These are phyloP conservation scores for Cryptotermes secundus DNA, from an alignment of 1,140 invertebrate genomes.

Conservation along the genomic window DNA sequence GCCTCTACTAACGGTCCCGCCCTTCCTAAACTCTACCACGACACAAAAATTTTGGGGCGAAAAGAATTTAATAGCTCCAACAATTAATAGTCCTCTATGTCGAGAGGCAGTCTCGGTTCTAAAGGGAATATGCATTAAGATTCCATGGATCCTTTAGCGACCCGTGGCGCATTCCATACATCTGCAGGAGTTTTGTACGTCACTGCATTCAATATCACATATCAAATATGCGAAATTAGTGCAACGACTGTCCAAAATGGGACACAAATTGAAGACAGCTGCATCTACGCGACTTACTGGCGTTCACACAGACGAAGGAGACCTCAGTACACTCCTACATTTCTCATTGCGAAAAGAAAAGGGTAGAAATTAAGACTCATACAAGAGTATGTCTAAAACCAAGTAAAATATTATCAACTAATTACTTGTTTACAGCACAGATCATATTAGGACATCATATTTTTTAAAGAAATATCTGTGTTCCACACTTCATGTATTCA, in stretches of 20 bases:
- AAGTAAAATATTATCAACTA: no score
- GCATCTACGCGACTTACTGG: no score
- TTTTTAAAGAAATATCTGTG: no score
- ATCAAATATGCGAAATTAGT: background rate
- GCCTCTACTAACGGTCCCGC: background rate
- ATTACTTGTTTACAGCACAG: no score
- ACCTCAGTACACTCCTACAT: no score
- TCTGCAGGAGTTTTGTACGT: background rate
- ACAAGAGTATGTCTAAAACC: no score
- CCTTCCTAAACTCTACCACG: conserved; percentile 14
- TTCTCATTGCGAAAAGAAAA: no score
- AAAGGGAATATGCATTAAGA: background rate
- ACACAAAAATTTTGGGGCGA: background rate
- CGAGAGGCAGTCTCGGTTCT: background rate
- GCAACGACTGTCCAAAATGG: background rate
- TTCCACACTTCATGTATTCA: no score
- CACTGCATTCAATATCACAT: background rate
- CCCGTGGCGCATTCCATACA: background rate
- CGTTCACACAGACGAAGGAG: no score
- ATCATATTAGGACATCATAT: no score
- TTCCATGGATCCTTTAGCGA: background rate
- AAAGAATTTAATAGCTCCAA: background rate
- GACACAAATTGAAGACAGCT: background rate
- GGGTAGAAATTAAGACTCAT: no score
- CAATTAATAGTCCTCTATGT: background rate